Evolutionary conservation across 2,888 invertebrate genomes (phyloP), one percentile per base, ranked within the genome.

Genomic region (Nymphalis urticae): DNA sequence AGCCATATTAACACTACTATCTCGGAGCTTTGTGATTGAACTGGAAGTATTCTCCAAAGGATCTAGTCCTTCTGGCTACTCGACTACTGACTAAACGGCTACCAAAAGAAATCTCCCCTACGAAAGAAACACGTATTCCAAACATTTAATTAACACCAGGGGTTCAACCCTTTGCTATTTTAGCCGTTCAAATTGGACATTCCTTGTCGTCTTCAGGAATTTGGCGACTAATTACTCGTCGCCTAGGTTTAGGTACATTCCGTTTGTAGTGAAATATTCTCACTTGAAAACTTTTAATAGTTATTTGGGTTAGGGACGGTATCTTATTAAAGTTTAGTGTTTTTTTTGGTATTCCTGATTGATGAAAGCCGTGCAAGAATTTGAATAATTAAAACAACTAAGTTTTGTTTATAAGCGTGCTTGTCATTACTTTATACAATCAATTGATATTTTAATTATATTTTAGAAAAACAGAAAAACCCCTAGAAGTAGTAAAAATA

Each of bases 111-210:
- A 66, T 62, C 66, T 24, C 66, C 47, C 66, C 61, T 62, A 32
- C 54, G 10, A 58, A 78, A 79, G 77, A 75, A 74, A 75, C 70
- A 76, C 75, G 79, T 75, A 85, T 86, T 83, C 83, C 82, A 84
- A 85, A 85, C 85, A 85, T 86, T 85, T 85, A 85, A 86, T 86
- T 86, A 85, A 62, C 64, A 62, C 81, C 81, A 42, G 36, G 58
- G 42, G 36, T 58, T 58, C 16, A 79, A 68, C 71, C 71, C 70
- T 60, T 54, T 65, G 64, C 54, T 69, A 71, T 69, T 69, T 48
- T 61, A 69, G 50, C 61, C 56, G 68, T 66, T 70, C 68, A 68
- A 68, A 71, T 71, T 65, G 68, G 72, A 68, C 67, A 71, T 71
- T 71, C 71, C 68, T 68, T 65, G 71, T 68, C 68, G 72, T 72